These are phyloP conservation scores for Sinocyclocheilus maitianheensis DNA, from an alignment of 2,113 vertebrate species.

Conservation along the genomic window DNA sequence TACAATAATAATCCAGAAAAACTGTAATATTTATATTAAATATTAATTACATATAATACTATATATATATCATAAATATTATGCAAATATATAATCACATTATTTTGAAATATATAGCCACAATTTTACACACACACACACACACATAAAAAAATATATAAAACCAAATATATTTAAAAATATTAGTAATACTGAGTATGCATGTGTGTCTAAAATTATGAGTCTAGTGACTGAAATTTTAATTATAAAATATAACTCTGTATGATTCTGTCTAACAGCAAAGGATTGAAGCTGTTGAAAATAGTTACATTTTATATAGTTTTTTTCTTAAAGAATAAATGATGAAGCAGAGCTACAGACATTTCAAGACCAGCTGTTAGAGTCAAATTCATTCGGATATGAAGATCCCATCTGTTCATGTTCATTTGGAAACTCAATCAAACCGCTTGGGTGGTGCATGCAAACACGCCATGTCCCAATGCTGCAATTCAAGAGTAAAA, in stretches of 20 bases:
- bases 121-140: no score
- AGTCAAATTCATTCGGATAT: constrained; percentile 2
- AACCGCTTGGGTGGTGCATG: neutral
- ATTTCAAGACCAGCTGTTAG: constrained; percentile 5
- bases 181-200: no score
- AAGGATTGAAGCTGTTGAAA: neutral
- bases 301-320: neutral
- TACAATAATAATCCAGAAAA: no score
- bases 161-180: no score
- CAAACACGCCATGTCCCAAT: neutral
- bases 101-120: no score
- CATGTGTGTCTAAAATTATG: neutral
- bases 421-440: constrained; percentile 29
- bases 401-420: constrained; percentile 8
- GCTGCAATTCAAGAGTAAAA: neutral
- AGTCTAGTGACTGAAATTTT: neutral
- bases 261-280: neutral
- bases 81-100: no score
- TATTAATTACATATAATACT: no score
- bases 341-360: neutral
- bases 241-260: neutral
- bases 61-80: no score
- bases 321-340: neutral
- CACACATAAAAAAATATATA: no score
- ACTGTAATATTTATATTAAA: no score